phyloP scores from a whole-genome alignment of 2,888 invertebrate genomes.

The Nezara viridula region DNA sequence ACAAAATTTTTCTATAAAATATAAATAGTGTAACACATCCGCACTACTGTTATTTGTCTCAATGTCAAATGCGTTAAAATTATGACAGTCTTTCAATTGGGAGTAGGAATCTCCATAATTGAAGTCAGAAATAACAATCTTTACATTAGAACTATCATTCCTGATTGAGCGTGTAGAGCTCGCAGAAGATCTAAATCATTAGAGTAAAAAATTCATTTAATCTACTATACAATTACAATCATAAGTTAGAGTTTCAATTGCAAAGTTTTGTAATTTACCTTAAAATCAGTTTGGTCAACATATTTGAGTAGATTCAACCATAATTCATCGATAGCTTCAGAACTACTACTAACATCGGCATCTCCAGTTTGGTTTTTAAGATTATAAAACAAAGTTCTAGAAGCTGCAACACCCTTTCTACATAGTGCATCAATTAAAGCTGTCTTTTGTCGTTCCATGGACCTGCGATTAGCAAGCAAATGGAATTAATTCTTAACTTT shows the following conservation, averaged over 20 bases:
- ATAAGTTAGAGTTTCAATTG: constrained; percentile 9
- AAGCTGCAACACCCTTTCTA: constrained; percentile 81
- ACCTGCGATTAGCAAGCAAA: constrained; percentile 70
- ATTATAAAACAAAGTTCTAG: constrained; percentile 73
- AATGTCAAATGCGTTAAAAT: too few species aligned
- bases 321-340: constrained; percentile 73
- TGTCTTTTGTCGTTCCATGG: constrained; percentile 88
- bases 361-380: constrained; percentile 68
- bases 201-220: too few species aligned
- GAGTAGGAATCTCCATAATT: too few species aligned
- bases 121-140: too few species aligned
- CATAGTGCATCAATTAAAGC: constrained; percentile 85
- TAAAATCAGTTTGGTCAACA: constrained; percentile 82
- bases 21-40: too few species aligned
- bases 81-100: too few species aligned
- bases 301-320: constrained; percentile 84
- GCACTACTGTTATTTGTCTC: too few species aligned
- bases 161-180: too few species aligned
- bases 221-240: background rate
- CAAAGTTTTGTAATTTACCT: constrained; percentile 72
- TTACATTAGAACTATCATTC: too few species aligned
- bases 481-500: background rate
- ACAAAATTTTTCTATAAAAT: too few species aligned
- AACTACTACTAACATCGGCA: constrained; percentile 63
- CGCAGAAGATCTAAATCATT: too few species aligned